These are phyloP conservation scores for Scolopax bukidnonensis DNA, from an alignment of 2,797 vertebrate genomes.

Conservation along the genomic window DNA sequence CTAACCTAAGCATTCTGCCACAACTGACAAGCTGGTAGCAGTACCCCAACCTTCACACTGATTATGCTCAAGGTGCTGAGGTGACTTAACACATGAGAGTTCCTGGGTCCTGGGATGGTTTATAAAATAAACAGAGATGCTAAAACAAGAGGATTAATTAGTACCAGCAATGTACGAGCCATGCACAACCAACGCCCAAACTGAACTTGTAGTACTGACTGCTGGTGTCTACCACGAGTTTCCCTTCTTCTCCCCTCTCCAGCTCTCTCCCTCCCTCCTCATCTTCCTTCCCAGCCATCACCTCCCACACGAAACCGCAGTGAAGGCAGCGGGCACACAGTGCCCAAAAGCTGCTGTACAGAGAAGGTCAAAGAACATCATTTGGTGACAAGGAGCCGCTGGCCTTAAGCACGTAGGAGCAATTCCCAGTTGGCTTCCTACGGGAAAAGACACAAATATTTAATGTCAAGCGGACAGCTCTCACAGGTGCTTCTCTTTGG, in stretches of 20 bases:
- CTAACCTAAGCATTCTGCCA: not conserved
- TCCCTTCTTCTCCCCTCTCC: not conserved
- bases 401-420: fast-evolving
- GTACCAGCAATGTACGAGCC: not conserved
- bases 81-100: not conserved
- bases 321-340: too few species aligned
- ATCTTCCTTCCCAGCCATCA: not conserved
- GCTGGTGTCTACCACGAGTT: not conserved
- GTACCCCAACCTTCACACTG: not conserved
- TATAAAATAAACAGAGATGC: not conserved
- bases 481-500: not conserved
- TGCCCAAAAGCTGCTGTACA: fast-evolving
- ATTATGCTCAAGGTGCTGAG: not conserved
- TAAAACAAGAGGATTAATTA: not conserved
- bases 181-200: not conserved
- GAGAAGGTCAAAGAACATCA: not conserved
- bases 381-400: not conserved
- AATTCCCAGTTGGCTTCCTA: not conserved
- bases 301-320: not conserved
- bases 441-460: not conserved
- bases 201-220: not conserved
- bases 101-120: not conserved
- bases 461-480: not conserved
- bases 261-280: not conserved
- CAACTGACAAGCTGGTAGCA: not conserved